These are phyloP conservation scores for Agrenia bidenticulata DNA, from an alignment of 2,888 invertebrate genomes.

Conservation along the genomic window DNA sequence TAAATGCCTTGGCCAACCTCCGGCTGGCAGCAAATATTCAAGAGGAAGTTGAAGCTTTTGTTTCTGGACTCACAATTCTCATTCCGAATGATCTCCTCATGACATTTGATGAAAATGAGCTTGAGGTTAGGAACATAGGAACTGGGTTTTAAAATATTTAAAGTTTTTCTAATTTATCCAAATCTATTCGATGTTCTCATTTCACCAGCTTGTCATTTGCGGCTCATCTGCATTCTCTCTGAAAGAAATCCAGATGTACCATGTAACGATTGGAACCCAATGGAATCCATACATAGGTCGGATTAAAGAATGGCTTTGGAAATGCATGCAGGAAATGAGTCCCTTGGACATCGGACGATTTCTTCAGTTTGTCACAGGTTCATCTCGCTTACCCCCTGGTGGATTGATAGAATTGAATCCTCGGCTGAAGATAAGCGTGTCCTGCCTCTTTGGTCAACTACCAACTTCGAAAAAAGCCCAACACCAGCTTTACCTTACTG, in stretches of 20 bases:
- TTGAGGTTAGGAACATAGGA: conserved; percentile 68
- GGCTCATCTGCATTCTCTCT: conserved; percentile 22
- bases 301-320: conserved; percentile 60
- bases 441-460: conserved; percentile 56
- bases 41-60: conserved; percentile 81
- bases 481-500: conserved; percentile 59
- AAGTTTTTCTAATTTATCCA: not conserved
- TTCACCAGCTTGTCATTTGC: conserved; percentile 23
- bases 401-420: conserved; percentile 58
- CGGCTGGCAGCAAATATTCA: conserved; percentile 77
- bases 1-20: conserved; percentile 86
- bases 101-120: conserved; percentile 92
- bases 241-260: conserved; percentile 13
- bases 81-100: conserved; percentile 88
- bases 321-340: conserved; percentile 58
- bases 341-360: conserved; percentile 59
- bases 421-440: conserved; percentile 57
- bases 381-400: conserved; percentile 58
- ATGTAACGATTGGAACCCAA: conserved; percentile 5
- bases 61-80: conserved; percentile 83
- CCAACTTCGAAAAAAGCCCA: conserved; percentile 60
- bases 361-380: conserved; percentile 59
- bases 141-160: not conserved
- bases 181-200: not conserved
- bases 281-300: conserved; percentile 55